Percentiles rank a stretch among this genome's conserved stretches.
Conservation (phyloP, 2,888 invertebrate genomes). For the Heliconius ethilla region DNA sequence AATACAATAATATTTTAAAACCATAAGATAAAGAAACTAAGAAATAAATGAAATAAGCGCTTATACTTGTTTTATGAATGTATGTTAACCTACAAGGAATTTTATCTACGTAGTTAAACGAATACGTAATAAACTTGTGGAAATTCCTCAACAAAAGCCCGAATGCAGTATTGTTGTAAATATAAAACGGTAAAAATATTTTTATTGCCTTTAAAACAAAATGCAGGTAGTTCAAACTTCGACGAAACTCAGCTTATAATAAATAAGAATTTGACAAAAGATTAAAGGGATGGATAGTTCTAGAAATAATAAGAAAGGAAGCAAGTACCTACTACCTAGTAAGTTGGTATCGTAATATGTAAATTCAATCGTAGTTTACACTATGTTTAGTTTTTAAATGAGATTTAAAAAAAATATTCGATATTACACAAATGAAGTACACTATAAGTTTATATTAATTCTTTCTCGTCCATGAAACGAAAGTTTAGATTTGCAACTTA, state of each 20-base stretch:
- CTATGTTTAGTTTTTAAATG: no score
- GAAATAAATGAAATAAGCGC: not conserved
- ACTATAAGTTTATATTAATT: no score
- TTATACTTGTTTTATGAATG: not conserved
- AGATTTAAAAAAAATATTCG: no score
- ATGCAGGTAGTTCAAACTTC: not conserved
- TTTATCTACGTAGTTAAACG: not conserved
- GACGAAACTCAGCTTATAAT: not conserved
- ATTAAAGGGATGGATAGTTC: not conserved
- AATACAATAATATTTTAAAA: not conserved
- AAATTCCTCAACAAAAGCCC: conserved; percentile 1
- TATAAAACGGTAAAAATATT: not conserved
- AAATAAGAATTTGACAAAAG: not conserved
- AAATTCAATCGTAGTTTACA: no score
- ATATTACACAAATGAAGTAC: no score
- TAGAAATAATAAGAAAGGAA: not conserved
- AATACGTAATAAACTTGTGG: not conserved
- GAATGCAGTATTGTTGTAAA: not conserved
- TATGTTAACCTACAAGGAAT: not conserved
- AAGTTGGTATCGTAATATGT: not conserved
- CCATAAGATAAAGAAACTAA: not conserved
- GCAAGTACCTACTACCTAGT: not conserved
- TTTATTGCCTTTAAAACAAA: not conserved
- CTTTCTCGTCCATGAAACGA: no score
- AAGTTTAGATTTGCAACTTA: no score